phyloP scores from a whole-genome alignment of 2,888 invertebrate species.

The Caenorhabditis sulstoni region DNA sequence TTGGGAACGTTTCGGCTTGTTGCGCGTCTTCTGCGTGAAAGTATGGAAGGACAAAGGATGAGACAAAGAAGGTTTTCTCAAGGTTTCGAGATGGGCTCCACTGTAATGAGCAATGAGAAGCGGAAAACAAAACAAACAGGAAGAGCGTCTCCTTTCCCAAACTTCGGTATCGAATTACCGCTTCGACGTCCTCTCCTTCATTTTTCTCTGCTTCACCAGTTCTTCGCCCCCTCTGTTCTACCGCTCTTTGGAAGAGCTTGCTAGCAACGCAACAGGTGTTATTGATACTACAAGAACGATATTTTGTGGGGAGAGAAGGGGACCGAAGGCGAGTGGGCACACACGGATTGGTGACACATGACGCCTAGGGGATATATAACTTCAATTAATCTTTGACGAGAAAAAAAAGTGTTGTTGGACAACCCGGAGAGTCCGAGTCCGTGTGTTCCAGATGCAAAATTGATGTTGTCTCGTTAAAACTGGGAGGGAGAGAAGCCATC shows the following conservation, averaged over 20 bases:
- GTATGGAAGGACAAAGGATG: not conserved
- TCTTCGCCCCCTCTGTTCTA: not conserved
- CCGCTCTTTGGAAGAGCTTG: constrained; percentile 4
- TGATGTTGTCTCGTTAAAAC: constrained; percentile 15
- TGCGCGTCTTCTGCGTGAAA: constrained; percentile 18
- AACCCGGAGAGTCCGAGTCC: constrained; percentile 2
- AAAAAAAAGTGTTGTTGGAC: constrained; percentile 47
- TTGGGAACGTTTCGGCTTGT: constrained; percentile 37
- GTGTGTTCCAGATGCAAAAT: constrained; percentile 51
- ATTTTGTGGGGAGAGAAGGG: constrained; percentile 31
- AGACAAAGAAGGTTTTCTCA: not conserved
- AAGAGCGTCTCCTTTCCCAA: constrained; percentile 12
- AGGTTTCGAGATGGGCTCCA: constrained; percentile 12
- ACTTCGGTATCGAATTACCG: constrained; percentile 33
- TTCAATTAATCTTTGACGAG: constrained; percentile 58
- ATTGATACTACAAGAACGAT: constrained; percentile 48
- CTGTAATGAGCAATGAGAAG: not conserved
- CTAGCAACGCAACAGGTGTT: constrained; percentile 39
- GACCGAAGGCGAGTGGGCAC: constrained; percentile 18
- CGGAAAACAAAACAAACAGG: constrained; percentile 29
- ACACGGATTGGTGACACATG: constrained; percentile 43
- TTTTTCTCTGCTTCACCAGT: not conserved
- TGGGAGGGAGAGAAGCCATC: not conserved
- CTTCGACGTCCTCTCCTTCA: constrained; percentile 1
- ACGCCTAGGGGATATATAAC: constrained; percentile 52